Percentiles rank a stretch among this genome's conserved stretches.
Conservation (phyloP, 1,140 invertebrate genomes). For the Drosophila ficusphila region DNA sequence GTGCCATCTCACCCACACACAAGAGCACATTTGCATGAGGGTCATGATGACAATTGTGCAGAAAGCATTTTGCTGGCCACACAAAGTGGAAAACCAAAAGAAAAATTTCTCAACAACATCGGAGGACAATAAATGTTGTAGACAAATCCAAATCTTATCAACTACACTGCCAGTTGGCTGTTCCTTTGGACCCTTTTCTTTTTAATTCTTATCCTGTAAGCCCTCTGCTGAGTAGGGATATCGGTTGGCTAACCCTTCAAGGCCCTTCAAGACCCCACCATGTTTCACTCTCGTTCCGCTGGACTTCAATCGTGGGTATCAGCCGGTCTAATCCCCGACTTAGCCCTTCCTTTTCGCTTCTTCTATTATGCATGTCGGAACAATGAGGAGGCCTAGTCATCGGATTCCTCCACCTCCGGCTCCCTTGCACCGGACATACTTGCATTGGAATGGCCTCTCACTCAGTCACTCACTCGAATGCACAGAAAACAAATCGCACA, state of each 20-base stretch:
- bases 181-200: conserved; percentile 18
- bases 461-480: conserved; percentile 18
- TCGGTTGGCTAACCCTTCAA: conserved; percentile 23
- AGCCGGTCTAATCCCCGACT: conserved; percentile 18
- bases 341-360: conserved; percentile 3
- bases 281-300: too few species aligned
- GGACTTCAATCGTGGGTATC: conserved; percentile 9
- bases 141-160: conserved; percentile 79
- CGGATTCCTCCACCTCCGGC: background rate
- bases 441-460: conserved; percentile 58
- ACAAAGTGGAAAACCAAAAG: conserved; percentile 73
- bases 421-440: conserved; percentile 65
- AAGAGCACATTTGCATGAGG: conserved; percentile 47
- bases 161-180: conserved; percentile 49
- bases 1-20: conserved; percentile 6
- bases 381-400: conserved; percentile 56
- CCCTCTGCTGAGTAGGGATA: conserved; percentile 18
- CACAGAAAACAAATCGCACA: background rate
- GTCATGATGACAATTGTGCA: conserved; percentile 78
- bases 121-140: conserved; percentile 72
- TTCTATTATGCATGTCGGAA: conserved; percentile 58
- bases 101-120: conserved; percentile 57
- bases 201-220: conserved; percentile 16
- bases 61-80: conserved; percentile 65
- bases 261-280: too few species aligned